These are phyloP conservation scores for Crossaster papposus DNA, from an alignment of 53 echinoderm and acorn worm genomes.

Conservation along the genomic window DNA sequence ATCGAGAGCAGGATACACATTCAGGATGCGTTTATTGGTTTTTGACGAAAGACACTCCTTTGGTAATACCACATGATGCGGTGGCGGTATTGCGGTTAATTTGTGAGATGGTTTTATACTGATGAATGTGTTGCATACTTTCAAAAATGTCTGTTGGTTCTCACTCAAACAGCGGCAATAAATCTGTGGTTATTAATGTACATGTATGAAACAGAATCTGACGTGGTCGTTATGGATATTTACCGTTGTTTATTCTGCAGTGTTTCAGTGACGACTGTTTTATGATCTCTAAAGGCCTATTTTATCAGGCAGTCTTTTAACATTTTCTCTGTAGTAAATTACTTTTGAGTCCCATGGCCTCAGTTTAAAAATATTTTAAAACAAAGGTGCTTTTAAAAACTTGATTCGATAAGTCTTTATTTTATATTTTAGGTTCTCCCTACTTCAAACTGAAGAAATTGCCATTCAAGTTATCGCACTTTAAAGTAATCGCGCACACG, in stretches of 20 bases:
- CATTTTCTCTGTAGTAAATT: too few species aligned
- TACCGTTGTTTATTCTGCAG: too few species aligned
- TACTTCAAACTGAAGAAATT: too few species aligned
- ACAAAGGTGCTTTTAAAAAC: not conserved
- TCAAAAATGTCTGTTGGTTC: not conserved
- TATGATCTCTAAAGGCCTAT: too few species aligned
- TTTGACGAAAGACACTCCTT: constrained; percentile 4
- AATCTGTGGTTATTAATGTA: not conserved
- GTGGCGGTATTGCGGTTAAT: constrained; percentile 27
- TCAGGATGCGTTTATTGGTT: not conserved
- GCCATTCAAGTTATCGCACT: not conserved
- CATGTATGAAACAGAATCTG: not conserved
- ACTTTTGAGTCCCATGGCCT: too few species aligned
- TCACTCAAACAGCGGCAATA: not conserved
- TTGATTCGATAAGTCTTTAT: not conserved
- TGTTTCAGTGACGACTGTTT: too few species aligned
- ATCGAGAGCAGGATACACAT: not conserved
- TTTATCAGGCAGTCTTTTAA: too few species aligned
- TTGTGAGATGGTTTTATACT: not conserved
- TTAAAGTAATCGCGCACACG: not conserved
- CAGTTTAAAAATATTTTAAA: not conserved
- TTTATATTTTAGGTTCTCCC: not conserved
- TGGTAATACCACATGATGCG: not conserved
- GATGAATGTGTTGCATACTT: not conserved
- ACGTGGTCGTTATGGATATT: not conserved